A percentile compares a stretch with the other conserved stretches of the same genome.
These are phyloP conservation scores for Orientallactaga sibirica DNA, from an alignment of 2,797 vertebrate genomes.

Conservation along the genomic window DNA sequence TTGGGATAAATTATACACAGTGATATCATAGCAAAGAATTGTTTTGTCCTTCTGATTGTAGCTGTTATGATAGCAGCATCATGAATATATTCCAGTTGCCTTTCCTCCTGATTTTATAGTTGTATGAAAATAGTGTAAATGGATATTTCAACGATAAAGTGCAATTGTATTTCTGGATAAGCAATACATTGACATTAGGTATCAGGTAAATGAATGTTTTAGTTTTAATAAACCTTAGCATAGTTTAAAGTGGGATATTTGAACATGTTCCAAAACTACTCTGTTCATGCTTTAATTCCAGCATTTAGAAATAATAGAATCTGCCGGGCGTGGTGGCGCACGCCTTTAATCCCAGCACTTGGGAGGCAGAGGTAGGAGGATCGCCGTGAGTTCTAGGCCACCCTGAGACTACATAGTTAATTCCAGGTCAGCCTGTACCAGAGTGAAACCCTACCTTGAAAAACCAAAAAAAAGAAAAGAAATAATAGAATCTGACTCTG, in stretches of 20 bases:
- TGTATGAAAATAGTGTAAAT: background rate
- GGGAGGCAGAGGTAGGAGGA: no score
- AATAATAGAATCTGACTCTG: background rate
- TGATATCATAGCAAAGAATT: slow-evolving; percentile 42
- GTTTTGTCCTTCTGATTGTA: background rate
- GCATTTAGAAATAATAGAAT: slow-evolving; percentile 47
- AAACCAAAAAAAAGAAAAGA: no score
- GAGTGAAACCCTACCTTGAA: no score
- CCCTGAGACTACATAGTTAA: no score
- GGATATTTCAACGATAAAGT: background rate
- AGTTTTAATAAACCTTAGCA: slow-evolving; percentile 38
- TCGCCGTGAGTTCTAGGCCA: no score
- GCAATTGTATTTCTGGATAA: background rate
- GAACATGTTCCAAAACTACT: background rate
- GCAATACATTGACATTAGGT: slow-evolving; percentile 1
- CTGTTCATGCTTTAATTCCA: slow-evolving; percentile 44
- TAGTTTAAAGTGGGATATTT: slow-evolving; percentile 28
- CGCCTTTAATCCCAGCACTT: no score
- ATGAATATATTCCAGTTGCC: slow-evolving; percentile 8
- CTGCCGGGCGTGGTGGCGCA: background rate
- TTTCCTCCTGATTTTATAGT: background rate
- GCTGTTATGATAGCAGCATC: background rate
- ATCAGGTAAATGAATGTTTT: background rate
- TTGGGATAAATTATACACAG: slow-evolving; percentile 19
- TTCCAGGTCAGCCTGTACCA: no score